Evolutionary conservation across 2,888 invertebrate species (phyloP), one percentile per base, ranked within the genome.

Genomic region (Aleiodes leptofemur): DNA sequence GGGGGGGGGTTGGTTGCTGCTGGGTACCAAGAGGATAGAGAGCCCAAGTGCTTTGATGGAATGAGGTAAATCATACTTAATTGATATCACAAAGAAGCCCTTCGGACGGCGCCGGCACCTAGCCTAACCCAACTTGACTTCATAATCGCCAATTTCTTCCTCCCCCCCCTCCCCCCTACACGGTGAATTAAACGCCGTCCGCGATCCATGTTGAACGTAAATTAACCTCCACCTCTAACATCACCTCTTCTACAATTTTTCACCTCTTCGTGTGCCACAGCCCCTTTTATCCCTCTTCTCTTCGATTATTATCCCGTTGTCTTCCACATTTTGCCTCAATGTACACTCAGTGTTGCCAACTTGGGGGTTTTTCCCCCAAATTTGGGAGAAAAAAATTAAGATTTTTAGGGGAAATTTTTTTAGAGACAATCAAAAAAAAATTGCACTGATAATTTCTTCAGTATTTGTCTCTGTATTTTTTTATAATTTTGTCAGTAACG

Each of bases 61-160:
- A 72, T 61, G 79, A 82, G 83, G 83, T 81, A 86, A 86, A 86
- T 86, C 86, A 84, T 83, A 86, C 84, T 86, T 86, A 86, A 86
- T 86, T 86, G 86, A 86, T 86, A 86, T 86, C 86, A 84, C 86
- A 86, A 86, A 86, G 86, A 84, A 82, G 82, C 79, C 80, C 82
- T 80, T 80, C 23, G 16, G 68, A 23, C 68, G 68, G 69, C 73
- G 50, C 66, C 66, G 64, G 16, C 70, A 55, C 59, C 53, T 43
- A 50, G 68, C 64, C 56, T 74, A 72, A 48, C 31, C 56, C 69
- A 71, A 83, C 83, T 83, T 84, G 84, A 85, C 85, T 84, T 87
- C 84, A 83, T 86, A 86, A 87, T 86, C 85, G 83, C 80, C 83
- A 84, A 82, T 78, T 61, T 55, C 34, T 48, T 31, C 80, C 78